phyloP scores from a whole-genome alignment of 1,140 invertebrate species.

The Dolichoris vasculosae region DNA sequence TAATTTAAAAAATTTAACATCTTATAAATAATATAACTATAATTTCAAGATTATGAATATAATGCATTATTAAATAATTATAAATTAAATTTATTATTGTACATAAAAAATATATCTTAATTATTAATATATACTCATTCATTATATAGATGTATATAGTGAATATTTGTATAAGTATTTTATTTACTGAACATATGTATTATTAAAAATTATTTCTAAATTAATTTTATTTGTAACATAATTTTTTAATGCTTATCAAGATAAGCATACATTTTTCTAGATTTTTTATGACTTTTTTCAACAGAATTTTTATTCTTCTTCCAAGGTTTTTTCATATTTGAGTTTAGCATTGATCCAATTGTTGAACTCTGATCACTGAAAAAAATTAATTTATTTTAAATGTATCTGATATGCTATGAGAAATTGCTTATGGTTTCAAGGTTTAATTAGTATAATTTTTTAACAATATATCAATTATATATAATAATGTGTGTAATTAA shows the following conservation, averaged over 20 bases:
- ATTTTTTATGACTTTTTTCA: slow-evolving; percentile 90
- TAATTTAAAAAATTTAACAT: neutral
- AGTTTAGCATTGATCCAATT: slow-evolving; percentile 30
- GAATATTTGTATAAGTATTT: neutral
- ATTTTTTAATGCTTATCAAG: slow-evolving; percentile 82
- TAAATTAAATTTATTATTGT: slow-evolving; percentile 1
- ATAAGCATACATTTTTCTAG: slow-evolving; percentile 86
- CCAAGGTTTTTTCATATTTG: slow-evolving; percentile 82
- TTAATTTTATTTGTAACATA: too few species aligned
- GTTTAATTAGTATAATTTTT: too few species aligned
- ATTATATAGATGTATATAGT: neutral
- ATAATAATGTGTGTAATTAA: too few species aligned
- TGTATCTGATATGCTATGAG: too few species aligned
- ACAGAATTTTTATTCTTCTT: slow-evolving; percentile 87
- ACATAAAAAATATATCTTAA: neutral
- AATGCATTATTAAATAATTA: neutral
- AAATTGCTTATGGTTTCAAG: too few species aligned
- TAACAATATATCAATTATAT: too few species aligned
- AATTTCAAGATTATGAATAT: neutral
- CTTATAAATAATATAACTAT: neutral
- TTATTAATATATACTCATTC: neutral
- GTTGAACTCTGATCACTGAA: slow-evolving; percentile 53
- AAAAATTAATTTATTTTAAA: neutral
- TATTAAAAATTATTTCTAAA: too few species aligned
- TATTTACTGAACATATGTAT: too few species aligned